Evolutionary conservation across 2,888 invertebrate genomes (phyloP), one percentile per base, ranked within the genome.

Genomic region (Archaeoteleia sp.): DNA sequence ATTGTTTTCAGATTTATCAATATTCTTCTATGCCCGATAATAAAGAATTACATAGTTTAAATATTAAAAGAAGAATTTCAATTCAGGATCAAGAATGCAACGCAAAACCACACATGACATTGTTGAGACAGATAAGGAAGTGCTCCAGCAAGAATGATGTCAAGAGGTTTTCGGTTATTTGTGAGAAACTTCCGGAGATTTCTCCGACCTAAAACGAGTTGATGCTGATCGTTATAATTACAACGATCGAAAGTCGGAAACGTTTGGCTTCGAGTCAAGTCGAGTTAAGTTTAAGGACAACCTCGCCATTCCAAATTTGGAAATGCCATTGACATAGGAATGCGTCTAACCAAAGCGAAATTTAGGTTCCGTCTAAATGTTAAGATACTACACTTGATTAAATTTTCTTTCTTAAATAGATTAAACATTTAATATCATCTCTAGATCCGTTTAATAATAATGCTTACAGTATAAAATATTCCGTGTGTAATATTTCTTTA

Each of bases 171-270:
- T 49, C 30, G 55, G 43, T 46, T 29, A 37, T 49, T 37, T 15
- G 39, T 48, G 17, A 17, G 55, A 17, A 53, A 54, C 65, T 70
- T 71, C 73, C 48, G 54, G 49, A 63, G 70, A 71, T 79, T 79
- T 80, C 77, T 73, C 75, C 71, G 75, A 70, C 73, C 74, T 75
- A 68, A 65, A 75, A 75, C 71, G 53, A 76, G 63, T 74, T 71
- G 62, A 20, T 23, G 65, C 63, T 46, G 61, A 67, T 63, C 67
- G 54, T 61, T 39, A 62, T 72, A 75, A 75, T 76, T 71, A 55
- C 43, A 75, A 74, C 62, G 67, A 76, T 74, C 70, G 72, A 77
- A 77, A 75, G 75, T 76, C 61, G 48, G 37, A 49, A 60, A 62
- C 53, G 63, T 55, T 54, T 46, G 48, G 53, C 30, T 46, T 39